These are phyloP conservation scores for Palythoa caribaeorum DNA, from an alignment of 92 coral and sea anemone genomes.

Conservation along the genomic window DNA sequence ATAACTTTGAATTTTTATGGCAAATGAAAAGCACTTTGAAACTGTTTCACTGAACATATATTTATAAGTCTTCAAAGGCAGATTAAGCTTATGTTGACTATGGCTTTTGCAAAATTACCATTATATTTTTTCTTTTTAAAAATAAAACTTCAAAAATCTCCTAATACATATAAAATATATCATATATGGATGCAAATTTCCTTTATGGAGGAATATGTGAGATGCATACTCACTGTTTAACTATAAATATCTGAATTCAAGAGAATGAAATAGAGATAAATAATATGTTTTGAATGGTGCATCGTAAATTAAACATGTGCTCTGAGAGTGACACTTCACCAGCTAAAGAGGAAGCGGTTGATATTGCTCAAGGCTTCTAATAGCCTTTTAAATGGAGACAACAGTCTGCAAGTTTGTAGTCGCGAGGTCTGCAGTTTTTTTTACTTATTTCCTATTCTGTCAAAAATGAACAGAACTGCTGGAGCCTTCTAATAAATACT, in stretches of 20 bases:
- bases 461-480: background rate
- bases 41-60: no score
- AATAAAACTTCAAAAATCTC: no score
- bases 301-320: background rate
- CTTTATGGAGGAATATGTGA: no score
- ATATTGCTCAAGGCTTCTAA: background rate
- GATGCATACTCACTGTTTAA: no score
- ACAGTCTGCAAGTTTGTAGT: slow-evolving; percentile 24
- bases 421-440: slow-evolving; percentile 3
- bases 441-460: background rate
- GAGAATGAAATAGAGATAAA: background rate
- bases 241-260: background rate
- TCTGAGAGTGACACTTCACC: background rate
- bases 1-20: no score
- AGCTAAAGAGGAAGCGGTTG: background rate
- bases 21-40: no score
- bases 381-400: slow-evolving; percentile 35
- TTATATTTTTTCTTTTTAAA: no score
- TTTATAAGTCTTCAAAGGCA: no score
- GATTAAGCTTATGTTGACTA: no score
- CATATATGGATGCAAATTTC: no score
- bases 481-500: slow-evolving; percentile 20
- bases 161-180: no score
- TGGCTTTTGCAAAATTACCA: no score
- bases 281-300: background rate